These are phyloP conservation scores for Cynopterus sphinx DNA, from an alignment of 2,797 vertebrate genomes.

Conservation along the genomic window DNA sequence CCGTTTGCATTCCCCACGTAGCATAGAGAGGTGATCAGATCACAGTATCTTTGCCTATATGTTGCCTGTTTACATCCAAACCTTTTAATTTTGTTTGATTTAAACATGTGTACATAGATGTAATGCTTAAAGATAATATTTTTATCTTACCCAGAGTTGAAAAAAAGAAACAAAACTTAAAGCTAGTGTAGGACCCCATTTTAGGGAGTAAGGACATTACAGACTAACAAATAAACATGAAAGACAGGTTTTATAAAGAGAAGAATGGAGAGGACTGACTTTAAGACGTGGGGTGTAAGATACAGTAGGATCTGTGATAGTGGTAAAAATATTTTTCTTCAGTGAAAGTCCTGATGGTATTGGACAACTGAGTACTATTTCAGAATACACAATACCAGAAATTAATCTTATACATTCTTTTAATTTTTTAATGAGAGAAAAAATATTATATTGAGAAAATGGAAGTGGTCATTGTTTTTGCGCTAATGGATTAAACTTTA, in stretches of 20 bases:
- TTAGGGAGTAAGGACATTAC: neutral
- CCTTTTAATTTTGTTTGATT: neutral
- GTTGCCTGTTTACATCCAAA: neutral
- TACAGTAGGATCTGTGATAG: neutral
- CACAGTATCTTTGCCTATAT: neutral
- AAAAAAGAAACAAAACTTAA: neutral
- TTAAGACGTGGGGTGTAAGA: neutral
- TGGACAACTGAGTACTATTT: neutral
- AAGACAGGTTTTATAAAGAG: neutral
- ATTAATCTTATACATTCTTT: neutral
- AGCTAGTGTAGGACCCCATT: neutral
- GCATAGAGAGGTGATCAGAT: neutral
- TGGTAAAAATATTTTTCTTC: neutral
- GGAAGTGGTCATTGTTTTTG: neutral
- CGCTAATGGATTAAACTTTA: neutral
- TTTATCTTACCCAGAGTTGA: constrained; percentile 10
- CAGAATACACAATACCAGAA: neutral
- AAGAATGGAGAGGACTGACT: neutral
- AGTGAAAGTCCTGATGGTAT: neutral
- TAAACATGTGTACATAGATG: neutral
- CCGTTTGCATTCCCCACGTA: neutral
- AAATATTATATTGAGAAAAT: neutral
- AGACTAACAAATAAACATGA: neutral
- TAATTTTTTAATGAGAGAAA: neutral
- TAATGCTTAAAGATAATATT: constrained; percentile 3